These are phyloP conservation scores for Puma concolor DNA, from an alignment of 2,113 vertebrate species.

Conservation along the genomic window DNA sequence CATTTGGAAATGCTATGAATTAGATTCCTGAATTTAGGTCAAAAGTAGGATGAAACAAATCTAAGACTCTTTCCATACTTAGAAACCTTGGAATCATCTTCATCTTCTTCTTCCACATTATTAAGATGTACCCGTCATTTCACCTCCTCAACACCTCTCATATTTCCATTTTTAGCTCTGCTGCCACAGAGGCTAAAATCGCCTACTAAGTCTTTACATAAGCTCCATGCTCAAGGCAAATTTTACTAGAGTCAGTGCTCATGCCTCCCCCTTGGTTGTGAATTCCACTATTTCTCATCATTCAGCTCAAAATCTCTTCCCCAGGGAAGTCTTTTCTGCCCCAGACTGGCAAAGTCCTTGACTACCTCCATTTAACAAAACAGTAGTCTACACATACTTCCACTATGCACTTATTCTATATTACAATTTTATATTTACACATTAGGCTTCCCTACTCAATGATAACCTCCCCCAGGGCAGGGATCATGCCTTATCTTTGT, in stretches of 20 bases:
- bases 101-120: not conserved
- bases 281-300: slow-evolving; percentile 4
- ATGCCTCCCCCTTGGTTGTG: not conserved
- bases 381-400: not conserved
- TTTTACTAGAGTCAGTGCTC: not conserved
- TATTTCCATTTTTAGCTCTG: not conserved
- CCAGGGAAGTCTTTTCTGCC: not conserved
- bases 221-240: not conserved
- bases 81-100: not conserved
- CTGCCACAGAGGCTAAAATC: not conserved
- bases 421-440: not conserved
- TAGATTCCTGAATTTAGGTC: not conserved
- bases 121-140: not conserved
- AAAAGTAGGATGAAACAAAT: not conserved
- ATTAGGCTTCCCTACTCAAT: not conserved
- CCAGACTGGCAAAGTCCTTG: not conserved
- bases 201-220: not conserved
- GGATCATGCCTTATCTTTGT: not conserved
- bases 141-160: not conserved
- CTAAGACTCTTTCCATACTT: not conserved
- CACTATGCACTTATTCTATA: not conserved
- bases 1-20: not conserved
- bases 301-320: not conserved
- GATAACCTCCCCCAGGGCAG: not conserved
- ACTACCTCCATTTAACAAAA: not conserved